phyloP scores from a whole-genome alignment of 2,888 invertebrate genomes.

The Meta bourneti region DNA sequence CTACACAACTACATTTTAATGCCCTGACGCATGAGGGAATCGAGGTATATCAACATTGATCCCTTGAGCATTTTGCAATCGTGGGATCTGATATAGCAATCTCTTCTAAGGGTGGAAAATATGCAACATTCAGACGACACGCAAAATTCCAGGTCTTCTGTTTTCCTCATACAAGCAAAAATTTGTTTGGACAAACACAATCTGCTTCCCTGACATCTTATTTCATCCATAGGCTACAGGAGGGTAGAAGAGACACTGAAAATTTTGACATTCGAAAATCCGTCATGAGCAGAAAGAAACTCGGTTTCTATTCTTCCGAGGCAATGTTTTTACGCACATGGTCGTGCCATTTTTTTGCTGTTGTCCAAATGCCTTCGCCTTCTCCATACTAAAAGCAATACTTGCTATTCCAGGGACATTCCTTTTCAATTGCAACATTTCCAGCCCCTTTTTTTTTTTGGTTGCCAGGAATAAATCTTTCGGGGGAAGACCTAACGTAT shows the following conservation, averaged over 20 bases:
- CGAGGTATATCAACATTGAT: too few relatives aligned
- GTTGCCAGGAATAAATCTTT: constrained; percentile 52
- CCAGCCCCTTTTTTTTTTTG: not conserved
- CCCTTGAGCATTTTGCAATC: too few relatives aligned
- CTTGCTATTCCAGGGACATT: constrained; percentile 60
- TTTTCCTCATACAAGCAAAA: too few relatives aligned
- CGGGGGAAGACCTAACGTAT: constrained; percentile 8
- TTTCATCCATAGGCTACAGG: not conserved
- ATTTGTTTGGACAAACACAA: not conserved
- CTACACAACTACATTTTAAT: too few relatives aligned
- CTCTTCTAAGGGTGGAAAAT: too few relatives aligned
- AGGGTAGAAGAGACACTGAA: not conserved
- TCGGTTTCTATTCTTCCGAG: constrained; percentile 48
- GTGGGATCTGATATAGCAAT: too few relatives aligned
- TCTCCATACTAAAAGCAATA: constrained; percentile 28
- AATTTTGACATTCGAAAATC: not conserved
- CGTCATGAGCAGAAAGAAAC: constrained; percentile 9
- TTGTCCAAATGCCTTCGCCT: not conserved
- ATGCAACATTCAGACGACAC: too few relatives aligned
- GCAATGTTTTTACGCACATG: constrained; percentile 50
- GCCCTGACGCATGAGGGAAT: too few relatives aligned
- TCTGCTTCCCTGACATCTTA: not conserved
- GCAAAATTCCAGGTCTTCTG: too few relatives aligned
- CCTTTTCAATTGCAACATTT: constrained; percentile 63
- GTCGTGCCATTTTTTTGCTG: not conserved